Evolutionary conservation across 1,140 invertebrate genomes (phyloP), one percentile per base, ranked within the genome.

Genomic region (Chrysopa pallens): DNA sequence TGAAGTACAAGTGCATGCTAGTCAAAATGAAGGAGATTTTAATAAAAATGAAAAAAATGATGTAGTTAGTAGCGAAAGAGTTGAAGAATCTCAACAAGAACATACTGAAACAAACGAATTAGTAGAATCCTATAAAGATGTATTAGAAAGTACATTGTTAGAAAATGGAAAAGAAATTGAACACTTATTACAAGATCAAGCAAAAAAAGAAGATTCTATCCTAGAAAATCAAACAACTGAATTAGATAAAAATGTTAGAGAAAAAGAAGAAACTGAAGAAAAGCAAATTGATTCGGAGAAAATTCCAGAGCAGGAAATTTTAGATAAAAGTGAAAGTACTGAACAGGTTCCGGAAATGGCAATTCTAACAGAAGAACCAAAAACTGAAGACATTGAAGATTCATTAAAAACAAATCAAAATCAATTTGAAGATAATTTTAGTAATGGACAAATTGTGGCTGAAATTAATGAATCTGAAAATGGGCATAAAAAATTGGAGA

Each of bases 1-100:
- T 13, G 65, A 67, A 62, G 65, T 64, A 29, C 62, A 66, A 59
- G 63, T 67, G 39, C 64, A 67, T 46, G 61, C 44, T n/a, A 33
- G 6, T 7, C 11, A 29, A 38, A 42, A 29, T 47, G 36, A 47
- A 37, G 46, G 44, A 39, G 29, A 29, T 35, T 8, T 12, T 15
- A 41, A 13, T 36, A 23, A 44, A 51, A 49, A 6, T 53, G 54
- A 43, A 50, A 47, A 1, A 53, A 43, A 40, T 15, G 29, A 42
- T 36, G 40, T 38, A 29, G 23, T 28, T 33, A 28, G 15, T 9
- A 38, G 38, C 29, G 8, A 42, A 40, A 41, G 37, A 29, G 33
- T 41, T 44, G 44, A 43, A 45, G 42, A 12, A 8, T 29, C 14
- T 29, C 39, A 41, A 44, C 9, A 43, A 31, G 38, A 45, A 48